These are phyloP conservation scores for Drosophila fungiperda DNA, from an alignment of 2,888 invertebrate species.

Conservation along the genomic window DNA sequence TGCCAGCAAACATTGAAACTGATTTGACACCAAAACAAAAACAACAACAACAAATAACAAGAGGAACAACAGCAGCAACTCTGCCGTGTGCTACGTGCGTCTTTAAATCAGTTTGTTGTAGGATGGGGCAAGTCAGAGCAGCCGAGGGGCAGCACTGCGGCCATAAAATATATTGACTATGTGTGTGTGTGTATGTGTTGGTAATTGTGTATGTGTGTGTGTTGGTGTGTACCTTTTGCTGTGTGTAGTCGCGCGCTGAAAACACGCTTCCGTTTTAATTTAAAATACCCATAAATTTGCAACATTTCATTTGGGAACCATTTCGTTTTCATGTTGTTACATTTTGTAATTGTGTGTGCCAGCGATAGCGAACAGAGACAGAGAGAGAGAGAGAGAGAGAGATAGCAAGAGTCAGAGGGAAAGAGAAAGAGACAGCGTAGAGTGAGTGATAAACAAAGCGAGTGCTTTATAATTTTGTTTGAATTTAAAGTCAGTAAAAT, in stretches of 20 bases:
- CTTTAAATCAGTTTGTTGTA: constrained; percentile 39
- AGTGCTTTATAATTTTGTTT: constrained; percentile 62
- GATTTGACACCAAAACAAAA: constrained; percentile 73
- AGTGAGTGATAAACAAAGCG: constrained; percentile 2
- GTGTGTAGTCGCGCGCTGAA: constrained; percentile 73
- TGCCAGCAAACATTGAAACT: constrained; percentile 74
- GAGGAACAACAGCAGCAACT: constrained; percentile 22
- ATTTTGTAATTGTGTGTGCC: constrained; percentile 75
- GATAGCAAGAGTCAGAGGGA: constrained; percentile 11
- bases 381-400: constrained; percentile 5
- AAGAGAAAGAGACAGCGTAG: not conserved
- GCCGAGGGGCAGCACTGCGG: constrained; percentile 43
- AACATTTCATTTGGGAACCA: constrained; percentile 84
- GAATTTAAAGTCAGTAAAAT: constrained; percentile 71
- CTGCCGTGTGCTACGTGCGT: constrained; percentile 74
- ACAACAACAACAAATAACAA: constrained; percentile 9
- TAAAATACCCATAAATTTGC: constrained; percentile 85
- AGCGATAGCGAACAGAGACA: constrained; percentile 7
- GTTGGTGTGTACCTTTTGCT: constrained; percentile 29
- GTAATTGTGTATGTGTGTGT: constrained; percentile 15
- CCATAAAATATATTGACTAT: constrained; percentile 78
- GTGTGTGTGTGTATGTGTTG: constrained; percentile 38
- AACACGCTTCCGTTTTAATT: constrained; percentile 85
- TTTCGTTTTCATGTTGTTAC: constrained; percentile 77
- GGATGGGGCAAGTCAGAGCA: constrained; percentile 6